Conservation (phyloP, 2,113 vertebrate species). For the Hypanus sabinus region DNA sequence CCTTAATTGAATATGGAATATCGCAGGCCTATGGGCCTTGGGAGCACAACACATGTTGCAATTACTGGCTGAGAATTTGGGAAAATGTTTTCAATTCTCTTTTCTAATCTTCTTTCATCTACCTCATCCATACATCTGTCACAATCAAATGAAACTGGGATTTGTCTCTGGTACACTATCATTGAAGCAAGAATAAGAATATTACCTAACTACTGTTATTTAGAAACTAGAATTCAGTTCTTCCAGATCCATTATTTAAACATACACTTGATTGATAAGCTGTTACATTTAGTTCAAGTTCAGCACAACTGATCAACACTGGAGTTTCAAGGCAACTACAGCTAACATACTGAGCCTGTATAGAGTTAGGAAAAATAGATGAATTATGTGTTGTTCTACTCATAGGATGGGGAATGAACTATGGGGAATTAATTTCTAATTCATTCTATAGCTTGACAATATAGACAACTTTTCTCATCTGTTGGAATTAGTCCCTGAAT, state of each 20-base stretch:
- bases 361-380: background rate
- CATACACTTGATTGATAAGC: background rate
- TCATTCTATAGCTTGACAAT: constrained; percentile 24
- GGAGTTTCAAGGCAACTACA: background rate
- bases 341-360: background rate
- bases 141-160: background rate
- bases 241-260: constrained; percentile 24
- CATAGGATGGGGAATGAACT: background rate
- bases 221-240: background rate
- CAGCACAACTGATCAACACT: background rate
- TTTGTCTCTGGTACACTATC: background rate
- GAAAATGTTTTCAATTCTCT: background rate
- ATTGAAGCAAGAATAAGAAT: background rate
- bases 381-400: constrained; percentile 10
- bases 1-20: background rate
- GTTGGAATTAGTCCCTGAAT: background rate
- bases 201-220: background rate
- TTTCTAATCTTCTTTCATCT: background rate
- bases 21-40: background rate
- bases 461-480: background rate
- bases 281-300: background rate
- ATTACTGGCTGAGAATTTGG: background rate
- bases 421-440: constrained; percentile 21
- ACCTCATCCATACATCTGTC: background rate
- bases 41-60: background rate